Conservation (phyloP, 2,888 invertebrate genomes). For the Nomada flava region DNA sequence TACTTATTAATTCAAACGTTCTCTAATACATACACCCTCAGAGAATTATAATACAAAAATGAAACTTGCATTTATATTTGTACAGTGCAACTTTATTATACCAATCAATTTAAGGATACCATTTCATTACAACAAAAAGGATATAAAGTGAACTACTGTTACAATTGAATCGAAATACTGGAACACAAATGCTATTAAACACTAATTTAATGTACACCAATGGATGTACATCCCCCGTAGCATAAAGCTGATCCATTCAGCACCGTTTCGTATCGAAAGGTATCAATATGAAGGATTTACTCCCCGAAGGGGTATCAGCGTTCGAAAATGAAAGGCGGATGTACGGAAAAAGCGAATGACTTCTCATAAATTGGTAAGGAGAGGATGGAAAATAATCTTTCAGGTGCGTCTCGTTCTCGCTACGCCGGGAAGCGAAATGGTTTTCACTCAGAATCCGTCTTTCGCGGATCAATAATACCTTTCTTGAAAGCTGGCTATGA, state of each 20-base stretch:
- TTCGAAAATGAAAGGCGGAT: neutral
- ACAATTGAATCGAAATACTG: no score
- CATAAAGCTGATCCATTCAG: neutral
- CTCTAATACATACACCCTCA: no score
- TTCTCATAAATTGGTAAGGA: constrained; percentile 30
- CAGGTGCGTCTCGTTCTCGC: constrained; percentile 20
- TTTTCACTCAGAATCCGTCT: constrained; percentile 47
- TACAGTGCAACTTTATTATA: no score
- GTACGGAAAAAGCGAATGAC: constrained; percentile 25
- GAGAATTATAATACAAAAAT: no score
- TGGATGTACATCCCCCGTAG: neutral
- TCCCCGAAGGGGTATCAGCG: constrained; percentile 11
- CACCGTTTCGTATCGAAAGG: neutral
- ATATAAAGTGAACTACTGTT: no score
- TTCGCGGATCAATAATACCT: constrained; percentile 60
- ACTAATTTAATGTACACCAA: neutral
- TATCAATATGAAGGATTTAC: constrained; percentile 28
- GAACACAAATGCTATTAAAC: no score
- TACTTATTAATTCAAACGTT: no score
- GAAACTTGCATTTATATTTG: no score
- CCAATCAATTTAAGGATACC: no score
- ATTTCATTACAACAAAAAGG: no score
- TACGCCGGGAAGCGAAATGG: constrained; percentile 39
- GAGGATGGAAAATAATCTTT: constrained; percentile 37
- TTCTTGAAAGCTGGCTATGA: constrained; percentile 58